These are phyloP conservation scores for Lasius fuliginosus DNA, from an alignment of 2,888 invertebrate genomes.

Conservation along the genomic window DNA sequence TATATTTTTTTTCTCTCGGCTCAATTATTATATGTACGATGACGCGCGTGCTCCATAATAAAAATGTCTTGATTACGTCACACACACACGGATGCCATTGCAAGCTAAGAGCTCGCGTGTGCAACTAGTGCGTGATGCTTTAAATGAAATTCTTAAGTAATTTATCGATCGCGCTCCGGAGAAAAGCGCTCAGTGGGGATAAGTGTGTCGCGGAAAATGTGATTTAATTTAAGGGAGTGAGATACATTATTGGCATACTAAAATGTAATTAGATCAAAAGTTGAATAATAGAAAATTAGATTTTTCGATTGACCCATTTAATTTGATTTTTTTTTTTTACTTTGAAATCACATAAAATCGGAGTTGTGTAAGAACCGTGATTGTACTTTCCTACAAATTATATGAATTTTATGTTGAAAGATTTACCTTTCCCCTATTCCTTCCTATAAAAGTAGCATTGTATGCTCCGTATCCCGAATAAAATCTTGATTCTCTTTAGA, in stretches of 20 bases:
- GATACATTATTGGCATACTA: background rate
- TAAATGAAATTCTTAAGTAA: slow-evolving; percentile 64
- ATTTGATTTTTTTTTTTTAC: background rate
- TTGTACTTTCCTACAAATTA: background rate
- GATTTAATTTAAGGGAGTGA: slow-evolving; percentile 42
- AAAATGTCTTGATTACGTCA: slow-evolving; percentile 54
- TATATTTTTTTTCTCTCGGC: background rate
- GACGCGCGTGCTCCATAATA: slow-evolving; percentile 52
- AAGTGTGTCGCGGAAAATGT: slow-evolving; percentile 47
- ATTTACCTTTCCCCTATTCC: background rate
- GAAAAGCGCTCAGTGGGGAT: slow-evolving; percentile 36
- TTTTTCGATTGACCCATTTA: slow-evolving; percentile 9
- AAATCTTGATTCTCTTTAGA: slow-evolving; percentile 50
- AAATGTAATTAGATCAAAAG: slow-evolving; percentile 18
- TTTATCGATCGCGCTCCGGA: slow-evolving; percentile 36
- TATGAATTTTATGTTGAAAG: background rate
- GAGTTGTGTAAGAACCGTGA: background rate
- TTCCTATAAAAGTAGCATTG: slow-evolving; percentile 3
- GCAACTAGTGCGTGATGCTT: slow-evolving; percentile 35
- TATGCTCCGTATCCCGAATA: slow-evolving; percentile 49
- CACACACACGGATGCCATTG: slow-evolving; percentile 53
- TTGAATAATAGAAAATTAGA: slow-evolving; percentile 12
- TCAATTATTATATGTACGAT: slow-evolving; percentile 23
- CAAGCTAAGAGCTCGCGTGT: slow-evolving; percentile 58
- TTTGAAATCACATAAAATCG: background rate